Evolutionary conservation across 2,113 vertebrate genomes (phyloP).

Genomic region (Machaerirhynchus nigripectus): DNA sequence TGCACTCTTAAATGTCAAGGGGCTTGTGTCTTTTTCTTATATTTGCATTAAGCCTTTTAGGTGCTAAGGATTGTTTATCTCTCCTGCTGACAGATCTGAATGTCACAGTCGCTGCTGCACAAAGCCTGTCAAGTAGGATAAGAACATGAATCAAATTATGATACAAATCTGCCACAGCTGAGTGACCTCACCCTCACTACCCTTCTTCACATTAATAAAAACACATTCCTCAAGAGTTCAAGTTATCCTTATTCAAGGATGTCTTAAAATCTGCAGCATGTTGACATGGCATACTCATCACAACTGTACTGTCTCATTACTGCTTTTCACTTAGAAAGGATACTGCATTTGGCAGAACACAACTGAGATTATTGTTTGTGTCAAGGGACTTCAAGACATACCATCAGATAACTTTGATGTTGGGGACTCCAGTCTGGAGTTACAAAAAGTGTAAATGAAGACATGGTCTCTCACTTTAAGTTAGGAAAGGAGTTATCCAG

Average conservation of each 20-base stretch:
- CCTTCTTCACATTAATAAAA: background rate
- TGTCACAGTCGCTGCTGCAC: background rate
- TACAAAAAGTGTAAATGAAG: background rate
- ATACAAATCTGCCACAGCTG: background rate
- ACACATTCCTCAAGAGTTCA: background rate
- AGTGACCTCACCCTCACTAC: background rate
- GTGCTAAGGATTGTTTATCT: conserved; percentile 25
- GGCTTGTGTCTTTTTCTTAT: background rate
- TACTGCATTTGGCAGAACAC: background rate
- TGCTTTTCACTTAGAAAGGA: background rate
- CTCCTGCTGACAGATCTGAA: conserved; percentile 3
- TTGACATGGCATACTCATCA: background rate
- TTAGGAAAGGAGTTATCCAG: background rate
- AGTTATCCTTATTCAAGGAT: background rate
- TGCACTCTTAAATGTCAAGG: background rate
- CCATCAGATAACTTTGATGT: background rate
- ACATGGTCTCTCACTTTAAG: background rate
- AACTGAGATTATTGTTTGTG: background rate
- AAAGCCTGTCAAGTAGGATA: conserved; percentile 22
- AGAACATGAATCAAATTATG: conserved; percentile 1
- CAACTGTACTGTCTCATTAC: background rate
- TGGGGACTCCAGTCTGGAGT: background rate
- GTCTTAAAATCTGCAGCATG: background rate
- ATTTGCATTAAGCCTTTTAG: conserved; percentile 18
- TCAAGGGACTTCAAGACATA: background rate